A percentile compares a stretch with the other conserved stretches of the same genome.
Evolutionary conservation across 2,113 vertebrate genomes (phyloP).

Genomic region (Eupsittula cactorum): DNA sequence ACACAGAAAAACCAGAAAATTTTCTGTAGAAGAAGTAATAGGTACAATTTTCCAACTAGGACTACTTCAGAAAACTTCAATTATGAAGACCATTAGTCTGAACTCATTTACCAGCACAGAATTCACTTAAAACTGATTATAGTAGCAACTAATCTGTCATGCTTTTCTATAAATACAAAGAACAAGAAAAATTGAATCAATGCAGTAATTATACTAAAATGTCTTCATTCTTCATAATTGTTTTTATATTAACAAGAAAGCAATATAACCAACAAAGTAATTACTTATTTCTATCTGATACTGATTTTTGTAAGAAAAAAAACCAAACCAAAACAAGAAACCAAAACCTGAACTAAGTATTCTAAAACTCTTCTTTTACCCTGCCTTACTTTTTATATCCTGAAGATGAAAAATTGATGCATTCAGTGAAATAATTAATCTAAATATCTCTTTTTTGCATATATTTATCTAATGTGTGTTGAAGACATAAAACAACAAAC

Average conservation of each 20-base stretch:
- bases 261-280: neutral
- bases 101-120: slow-evolving; percentile 34
- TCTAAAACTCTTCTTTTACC: neutral
- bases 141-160: slow-evolving; percentile 39
- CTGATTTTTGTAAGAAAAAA: neutral
- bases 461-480: neutral
- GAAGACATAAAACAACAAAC: neutral
- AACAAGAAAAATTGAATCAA: neutral
- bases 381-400: neutral
- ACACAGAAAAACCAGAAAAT: neutral
- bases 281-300: slow-evolving; percentile 24
- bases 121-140: slow-evolving; percentile 30
- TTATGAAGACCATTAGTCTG: slow-evolving; percentile 40
- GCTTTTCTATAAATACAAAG: slow-evolving; percentile 17
- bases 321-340: neutral
- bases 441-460: slow-evolving; percentile 23
- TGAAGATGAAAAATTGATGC: neutral
- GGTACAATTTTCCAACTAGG: neutral
- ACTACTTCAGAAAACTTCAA: neutral
- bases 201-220: slow-evolving; percentile 17
- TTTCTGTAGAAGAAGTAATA: neutral
- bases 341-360: neutral
- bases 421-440: slow-evolving; percentile 43
- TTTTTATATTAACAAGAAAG: slow-evolving; percentile 27
- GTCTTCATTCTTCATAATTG: slow-evolving; percentile 31